Base-by-base conservation (phyloP, 2,888 invertebrate species). In the Rhagonycha fulva region DNA sequence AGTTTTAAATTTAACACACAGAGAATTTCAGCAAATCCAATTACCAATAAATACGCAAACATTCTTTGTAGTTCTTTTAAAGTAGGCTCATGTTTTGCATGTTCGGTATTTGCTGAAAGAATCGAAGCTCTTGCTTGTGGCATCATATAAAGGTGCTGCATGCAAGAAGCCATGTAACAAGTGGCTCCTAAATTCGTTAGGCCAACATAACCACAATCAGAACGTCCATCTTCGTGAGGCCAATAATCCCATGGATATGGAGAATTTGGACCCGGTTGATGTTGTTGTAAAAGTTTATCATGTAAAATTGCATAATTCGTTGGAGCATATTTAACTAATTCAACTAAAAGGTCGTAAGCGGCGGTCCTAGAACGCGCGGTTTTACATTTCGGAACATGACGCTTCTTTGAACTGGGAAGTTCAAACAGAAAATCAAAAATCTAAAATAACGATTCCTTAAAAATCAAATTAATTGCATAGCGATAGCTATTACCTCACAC, bases 61-160 rank as follows among this genome's bases (percentile, higher is more conserved):
- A 98, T 98, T 82, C 96, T 89, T 89, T 98, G 97, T 84, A 98
- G 89, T 88, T 98, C 98, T 73, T 93, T 90, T 72, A 98, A 88
- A 0, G 96, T 96, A 23, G 93, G 91, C 76, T 93, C 94, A 88
- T 98, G 97, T 80, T 96, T 94, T 77, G 93, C 93, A 67, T 92
- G 91, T 9, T 91, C 89, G 67, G 91, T 91, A 74, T 94, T 93
- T 81, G 95, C 94, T 7, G 92, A 91, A 73, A 98, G 88, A 82
- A 98, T 93, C 0, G 96, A 95, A 68, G 94, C 93, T 70, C 98
- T 90, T 0, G 97, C 96, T 85, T 96, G 95, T 5, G 98, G 98
- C 94, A 98, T 97, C 98, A 98, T 98, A 87, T 96, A 98, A 79
- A 98, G 89, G 87, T 98, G 98, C 87, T 98, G 98, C 93, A 98